Conservation (phyloP, 2,888 invertebrate genomes). For the Thymelicus sylvestris region DNA sequence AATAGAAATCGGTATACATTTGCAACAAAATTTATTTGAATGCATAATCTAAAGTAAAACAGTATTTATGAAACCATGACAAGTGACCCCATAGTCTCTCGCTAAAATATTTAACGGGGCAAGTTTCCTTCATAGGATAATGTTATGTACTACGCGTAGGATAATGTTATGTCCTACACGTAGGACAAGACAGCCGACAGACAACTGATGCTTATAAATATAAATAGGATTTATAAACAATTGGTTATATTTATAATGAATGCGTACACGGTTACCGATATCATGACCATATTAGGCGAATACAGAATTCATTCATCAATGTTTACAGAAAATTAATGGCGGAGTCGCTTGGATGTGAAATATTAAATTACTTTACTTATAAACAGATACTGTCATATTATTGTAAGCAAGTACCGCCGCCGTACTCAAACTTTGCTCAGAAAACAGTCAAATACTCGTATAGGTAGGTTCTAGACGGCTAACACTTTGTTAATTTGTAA, state of each 20-base stretch:
- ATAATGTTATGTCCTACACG: background rate
- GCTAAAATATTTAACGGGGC: background rate
- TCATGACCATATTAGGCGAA: background rate
- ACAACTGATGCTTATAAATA: constrained; percentile 12
- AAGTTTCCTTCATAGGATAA: constrained; percentile 10
- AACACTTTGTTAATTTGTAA: too few relatives aligned
- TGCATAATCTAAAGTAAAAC: background rate
- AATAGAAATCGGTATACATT: too few relatives aligned
- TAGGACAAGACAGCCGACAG: constrained; percentile 4
- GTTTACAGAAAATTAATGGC: too few relatives aligned
- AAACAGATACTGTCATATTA: too few relatives aligned
- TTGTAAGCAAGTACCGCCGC: too few relatives aligned
- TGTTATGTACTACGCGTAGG: background rate
- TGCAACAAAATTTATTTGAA: too few relatives aligned
- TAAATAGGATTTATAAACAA: constrained; percentile 3
- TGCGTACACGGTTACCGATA: background rate
- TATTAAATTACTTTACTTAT: too few relatives aligned
- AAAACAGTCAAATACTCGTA: too few relatives aligned
- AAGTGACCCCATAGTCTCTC: background rate
- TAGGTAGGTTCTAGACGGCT: too few relatives aligned
- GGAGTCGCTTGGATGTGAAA: too few relatives aligned
- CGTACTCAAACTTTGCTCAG: too few relatives aligned
- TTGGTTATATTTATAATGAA: background rate
- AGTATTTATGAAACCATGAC: constrained; percentile 1
- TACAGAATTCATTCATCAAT: background rate